These are phyloP conservation scores for Zele albiditarsus DNA, from an alignment of 2,888 invertebrate species.

Conservation along the genomic window DNA sequence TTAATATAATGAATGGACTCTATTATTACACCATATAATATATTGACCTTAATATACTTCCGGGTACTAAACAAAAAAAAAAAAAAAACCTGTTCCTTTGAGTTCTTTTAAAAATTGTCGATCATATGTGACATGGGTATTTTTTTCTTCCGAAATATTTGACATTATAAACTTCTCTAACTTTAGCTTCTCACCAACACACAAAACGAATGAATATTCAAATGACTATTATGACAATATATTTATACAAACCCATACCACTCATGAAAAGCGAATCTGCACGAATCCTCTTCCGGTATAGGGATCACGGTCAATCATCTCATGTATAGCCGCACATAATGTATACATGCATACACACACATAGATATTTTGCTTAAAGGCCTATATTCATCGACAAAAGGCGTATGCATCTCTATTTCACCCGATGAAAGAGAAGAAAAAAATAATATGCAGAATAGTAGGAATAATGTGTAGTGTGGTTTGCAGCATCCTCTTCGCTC, in stretches of 20 bases:
- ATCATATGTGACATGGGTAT: slow-evolving; percentile 3
- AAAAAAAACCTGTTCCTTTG: not conserved
- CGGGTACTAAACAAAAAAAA: not conserved
- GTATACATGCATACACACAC: not conserved
- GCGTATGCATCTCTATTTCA: slow-evolving; percentile 2
- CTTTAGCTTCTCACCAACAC: not conserved
- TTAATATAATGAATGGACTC: too few species aligned
- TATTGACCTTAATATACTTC: slow-evolving; percentile 11
- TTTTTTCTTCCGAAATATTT: not conserved
- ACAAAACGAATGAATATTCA: not conserved
- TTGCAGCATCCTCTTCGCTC: slow-evolving; percentile 42
- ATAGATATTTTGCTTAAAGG: slow-evolving; percentile 5
- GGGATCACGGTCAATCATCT: slow-evolving; percentile 11
- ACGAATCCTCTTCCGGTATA: slow-evolving; percentile 13
- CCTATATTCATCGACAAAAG: not conserved
- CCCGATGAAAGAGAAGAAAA: not conserved
- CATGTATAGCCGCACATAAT: not conserved
- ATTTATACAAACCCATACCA: not conserved
- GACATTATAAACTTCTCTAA: not conserved
- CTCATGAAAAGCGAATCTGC: slow-evolving; percentile 7
- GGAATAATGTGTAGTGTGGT: not conserved
- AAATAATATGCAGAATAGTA: slow-evolving; percentile 29
- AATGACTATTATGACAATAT: not conserved
- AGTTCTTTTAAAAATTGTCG: not conserved
- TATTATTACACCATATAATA: not conserved